Evolutionary conservation across 2,113 vertebrate species (phyloP), one percentile per base, ranked within the genome.

Genomic region (Eonycteris spelaea): DNA sequence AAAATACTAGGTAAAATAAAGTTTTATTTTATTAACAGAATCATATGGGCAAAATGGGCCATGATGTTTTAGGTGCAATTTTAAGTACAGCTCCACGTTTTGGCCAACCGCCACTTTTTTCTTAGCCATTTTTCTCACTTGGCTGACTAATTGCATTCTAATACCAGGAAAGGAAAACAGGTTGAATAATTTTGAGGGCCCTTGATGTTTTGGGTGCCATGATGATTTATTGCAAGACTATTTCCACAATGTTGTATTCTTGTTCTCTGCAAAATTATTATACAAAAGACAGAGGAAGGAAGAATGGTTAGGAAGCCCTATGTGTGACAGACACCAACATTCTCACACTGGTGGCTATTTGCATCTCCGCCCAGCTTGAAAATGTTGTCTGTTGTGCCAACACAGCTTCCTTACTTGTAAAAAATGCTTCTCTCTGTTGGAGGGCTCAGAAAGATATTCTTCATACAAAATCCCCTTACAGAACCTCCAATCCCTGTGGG

Each of bases 321-420:
- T 48, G 40, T 28, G 9, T 77, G 91, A 93, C 73, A 90, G 96
- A 85, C 95, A 73, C 74, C 75, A 48, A 22, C 78, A 73, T 90
- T 94, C 83, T 96, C 90, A 83, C 91, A 71, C 83, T 84, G 78
- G 88, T 93, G 95, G 89, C 95, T 91, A 97, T 98, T 97, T 97
- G 95, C 96, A 96, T 97, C 91, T 95, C 45, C 7, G 53, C 97
- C 86, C 97, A 98, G 97, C 97, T 97, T 97, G 97, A 98, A 96
- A 97, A 97, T 98, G 97, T 98, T 94, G 91, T 97, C 93, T 75
- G 97, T 97, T 98, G 97, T 97, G 97, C 94, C 95, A 97, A 95
- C 97, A 94, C 97, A 97, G 97, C 96, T 97, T 98, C 97, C 86
- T 93, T 59, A 80, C 97, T 97, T 98, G 97, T 98, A 96, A 97